These are phyloP conservation scores for Dendrocopos noguchii DNA, from an alignment of 2,113 vertebrate genomes.

Conservation along the genomic window DNA sequence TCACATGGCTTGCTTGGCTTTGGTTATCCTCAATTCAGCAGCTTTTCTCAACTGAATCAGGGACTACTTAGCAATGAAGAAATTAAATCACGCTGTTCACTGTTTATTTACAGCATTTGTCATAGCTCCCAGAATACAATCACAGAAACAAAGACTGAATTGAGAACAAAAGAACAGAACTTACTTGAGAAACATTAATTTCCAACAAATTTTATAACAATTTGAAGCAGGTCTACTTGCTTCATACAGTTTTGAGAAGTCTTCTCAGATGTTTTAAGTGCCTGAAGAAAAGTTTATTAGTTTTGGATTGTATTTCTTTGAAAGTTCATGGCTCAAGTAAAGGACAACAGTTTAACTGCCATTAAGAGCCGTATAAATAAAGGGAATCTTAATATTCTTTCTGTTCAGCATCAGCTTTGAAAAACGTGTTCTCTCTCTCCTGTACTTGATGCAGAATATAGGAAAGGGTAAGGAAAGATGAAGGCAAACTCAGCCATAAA, in stretches of 20 bases:
- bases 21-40: not conserved
- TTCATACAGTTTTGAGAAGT: not conserved
- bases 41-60: conserved; percentile 25
- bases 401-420: not conserved
- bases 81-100: not conserved
- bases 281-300: not conserved
- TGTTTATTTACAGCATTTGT: conserved; percentile 4
- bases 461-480: not conserved
- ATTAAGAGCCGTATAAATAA: not conserved
- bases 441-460: not conserved
- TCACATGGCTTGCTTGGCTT: rapidly evolving
- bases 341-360: not conserved
- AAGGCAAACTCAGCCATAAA: not conserved
- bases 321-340: not conserved
- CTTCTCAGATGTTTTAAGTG: not conserved
- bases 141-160: not conserved
- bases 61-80: not conserved
- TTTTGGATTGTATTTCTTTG: not conserved
- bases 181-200: not conserved
- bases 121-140: not conserved
- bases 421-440: not conserved
- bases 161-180: conserved; percentile 18
- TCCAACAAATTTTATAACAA: not conserved
- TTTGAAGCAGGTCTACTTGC: not conserved
- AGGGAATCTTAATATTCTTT: not conserved